Conservation (phyloP, 2,888 invertebrate species). For the Archips xylosteana region DNA sequence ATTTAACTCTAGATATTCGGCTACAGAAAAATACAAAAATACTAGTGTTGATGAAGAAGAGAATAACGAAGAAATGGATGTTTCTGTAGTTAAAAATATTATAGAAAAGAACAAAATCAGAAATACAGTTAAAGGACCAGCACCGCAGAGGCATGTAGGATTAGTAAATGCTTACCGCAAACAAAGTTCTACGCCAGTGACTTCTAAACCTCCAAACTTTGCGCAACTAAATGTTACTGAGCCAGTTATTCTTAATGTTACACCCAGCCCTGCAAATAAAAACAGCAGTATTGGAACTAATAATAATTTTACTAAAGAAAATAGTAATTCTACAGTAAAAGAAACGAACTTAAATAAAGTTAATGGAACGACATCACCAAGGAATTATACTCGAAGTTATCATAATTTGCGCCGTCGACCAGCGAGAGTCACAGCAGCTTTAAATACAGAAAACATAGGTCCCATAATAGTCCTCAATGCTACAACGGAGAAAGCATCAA, state of each 20-base stretch:
- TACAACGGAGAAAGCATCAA: slow-evolving; percentile 77
- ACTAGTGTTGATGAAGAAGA: slow-evolving; percentile 84
- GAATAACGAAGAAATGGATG: slow-evolving; percentile 86
- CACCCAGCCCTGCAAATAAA: slow-evolving; percentile 58
- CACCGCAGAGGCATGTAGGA: slow-evolving; percentile 78
- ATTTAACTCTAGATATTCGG: slow-evolving; percentile 78
- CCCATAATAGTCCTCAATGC: slow-evolving; percentile 58
- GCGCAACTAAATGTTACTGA: slow-evolving; percentile 69
- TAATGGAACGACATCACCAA: slow-evolving; percentile 57
- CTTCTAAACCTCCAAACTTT: slow-evolving; percentile 64
- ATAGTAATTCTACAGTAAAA: slow-evolving; percentile 50
- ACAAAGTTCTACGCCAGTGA: slow-evolving; percentile 64
- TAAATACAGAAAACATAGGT: slow-evolving; percentile 64
- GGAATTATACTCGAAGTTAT: slow-evolving; percentile 74
- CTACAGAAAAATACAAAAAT: slow-evolving; percentile 80
- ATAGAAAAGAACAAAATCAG: slow-evolving; percentile 83
- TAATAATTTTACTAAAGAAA: slow-evolving; percentile 49
- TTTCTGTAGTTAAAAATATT: slow-evolving; percentile 84
- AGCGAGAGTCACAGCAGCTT: slow-evolving; percentile 63
- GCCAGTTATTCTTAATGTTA: slow-evolving; percentile 59
- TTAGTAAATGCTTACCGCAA: slow-evolving; percentile 81
- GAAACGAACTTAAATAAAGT: slow-evolving; percentile 58
- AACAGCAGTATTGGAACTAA: slow-evolving; percentile 55
- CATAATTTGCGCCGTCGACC: slow-evolving; percentile 72
- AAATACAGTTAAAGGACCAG: slow-evolving; percentile 80